These are phyloP conservation scores for Leptatherina wallacei DNA, from an alignment of 2,797 vertebrate species.

Conservation along the genomic window DNA sequence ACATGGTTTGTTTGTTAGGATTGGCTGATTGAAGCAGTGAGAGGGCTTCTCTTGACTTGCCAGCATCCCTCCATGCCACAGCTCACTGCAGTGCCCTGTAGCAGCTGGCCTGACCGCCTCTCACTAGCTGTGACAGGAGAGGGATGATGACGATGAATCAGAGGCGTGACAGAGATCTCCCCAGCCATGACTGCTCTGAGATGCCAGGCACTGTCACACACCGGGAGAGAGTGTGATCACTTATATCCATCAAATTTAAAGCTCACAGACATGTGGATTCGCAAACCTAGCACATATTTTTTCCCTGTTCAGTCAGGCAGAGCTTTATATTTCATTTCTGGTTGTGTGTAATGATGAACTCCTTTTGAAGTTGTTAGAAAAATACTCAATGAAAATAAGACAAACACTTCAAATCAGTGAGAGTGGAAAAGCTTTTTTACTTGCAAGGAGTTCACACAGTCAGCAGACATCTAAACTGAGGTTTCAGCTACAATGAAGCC, in stretches of 20 bases:
- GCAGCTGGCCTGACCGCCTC: constrained; percentile 59
- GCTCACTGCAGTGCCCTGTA: constrained; percentile 49
- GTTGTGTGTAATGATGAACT: background rate
- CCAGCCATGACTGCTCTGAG: constrained; percentile 46
- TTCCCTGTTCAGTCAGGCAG: background rate
- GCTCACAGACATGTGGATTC: constrained; percentile 38
- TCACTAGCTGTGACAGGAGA: constrained; percentile 54
- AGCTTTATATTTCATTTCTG: background rate
- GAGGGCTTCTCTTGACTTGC: constrained; percentile 46
- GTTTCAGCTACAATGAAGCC: no score
- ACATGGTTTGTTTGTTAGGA: constrained; percentile 29
- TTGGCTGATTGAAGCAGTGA: constrained; percentile 26
- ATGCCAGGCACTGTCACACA: constrained; percentile 48
- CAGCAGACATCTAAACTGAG: no score
- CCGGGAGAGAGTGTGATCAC: constrained; percentile 43
- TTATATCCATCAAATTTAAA: constrained; percentile 52
- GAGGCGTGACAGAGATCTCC: constrained; percentile 67
- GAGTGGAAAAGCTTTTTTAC: no score
- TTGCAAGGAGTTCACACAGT: no score
- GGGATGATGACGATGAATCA: constrained; percentile 72
- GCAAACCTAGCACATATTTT: constrained; percentile 12
- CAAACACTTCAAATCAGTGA: no score
- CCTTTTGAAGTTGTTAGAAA: no score
- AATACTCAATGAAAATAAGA: no score
- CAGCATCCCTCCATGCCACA: constrained; percentile 46